Evolutionary conservation across 2,888 invertebrate genomes (phyloP), one percentile per base, ranked within the genome.

Genomic region (Melolontha melolontha): DNA sequence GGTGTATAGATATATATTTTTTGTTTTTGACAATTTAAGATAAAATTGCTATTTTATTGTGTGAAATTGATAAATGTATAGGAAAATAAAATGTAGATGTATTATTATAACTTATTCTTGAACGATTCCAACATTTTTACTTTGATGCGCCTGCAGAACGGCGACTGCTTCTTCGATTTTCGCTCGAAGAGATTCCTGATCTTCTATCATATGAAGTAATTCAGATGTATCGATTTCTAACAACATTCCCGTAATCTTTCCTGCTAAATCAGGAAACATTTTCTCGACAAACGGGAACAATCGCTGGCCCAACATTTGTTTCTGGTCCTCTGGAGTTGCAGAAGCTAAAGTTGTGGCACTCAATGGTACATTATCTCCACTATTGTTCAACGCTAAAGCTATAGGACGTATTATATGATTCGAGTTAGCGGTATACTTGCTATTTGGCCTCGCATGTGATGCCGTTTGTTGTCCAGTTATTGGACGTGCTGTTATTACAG

Each of bases 141-240:
- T 94, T 84, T 96, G 96, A 85, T 98, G 98, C 79, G 97, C 97
- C 85, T 97, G 96, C 79, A 98, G 88, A 74, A 98, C 98, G 79
- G 97, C 96, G 78, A 98, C 96, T 72, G 98, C 98, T 85, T 98
- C 98, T 82, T 98, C 97, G 70, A 97, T 95, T 88, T 97, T 98
- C 70, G 96, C 94, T 84, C 95, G 95, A 70, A 98, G 89, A 42
- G 97, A 95, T 79, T 97, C 97, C 77, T 92, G 92, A 84, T 97
- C 95, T 83, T 97, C 97, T 79, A 98, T 87, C 96, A 98, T 97
- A 85, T 97, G 96, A 75, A 98, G 87, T 76, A 98, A 86, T 84
- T 98, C 98, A 7, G 96, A 93, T 85, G 97, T 97, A 85, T 99
- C 98, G 81, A 98, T 98, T 85, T 99, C 98, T 79, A 98, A 86